These are phyloP conservation scores for Mustela lutreola DNA, from an alignment of 2,113 vertebrate genomes.

Conservation along the genomic window DNA sequence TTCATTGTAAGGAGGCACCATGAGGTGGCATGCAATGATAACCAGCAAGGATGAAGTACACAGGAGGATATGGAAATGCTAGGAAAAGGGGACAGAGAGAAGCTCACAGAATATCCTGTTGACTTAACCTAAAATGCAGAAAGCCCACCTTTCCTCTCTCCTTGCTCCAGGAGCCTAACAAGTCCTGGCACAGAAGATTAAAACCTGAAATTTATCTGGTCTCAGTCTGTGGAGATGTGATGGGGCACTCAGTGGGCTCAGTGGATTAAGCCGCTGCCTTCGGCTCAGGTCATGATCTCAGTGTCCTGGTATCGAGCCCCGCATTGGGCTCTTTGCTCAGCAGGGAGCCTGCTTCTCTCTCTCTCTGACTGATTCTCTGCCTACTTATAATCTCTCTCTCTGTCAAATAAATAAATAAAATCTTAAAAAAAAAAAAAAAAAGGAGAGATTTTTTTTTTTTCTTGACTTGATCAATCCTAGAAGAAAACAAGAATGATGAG, in stretches of 20 bases:
- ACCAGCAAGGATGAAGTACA: not conserved
- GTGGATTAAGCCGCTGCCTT: no score
- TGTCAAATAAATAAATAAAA: no score
- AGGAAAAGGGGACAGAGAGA: not conserved
- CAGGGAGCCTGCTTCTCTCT: no score
- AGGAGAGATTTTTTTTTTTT: not conserved
- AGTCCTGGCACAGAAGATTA: not conserved
- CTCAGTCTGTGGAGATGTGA: not conserved
- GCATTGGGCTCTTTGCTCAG: no score
- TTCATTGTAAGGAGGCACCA: not conserved
- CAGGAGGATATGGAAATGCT: not conserved
- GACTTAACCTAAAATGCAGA: not conserved
- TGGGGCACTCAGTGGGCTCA: no score
- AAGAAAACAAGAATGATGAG: not conserved
- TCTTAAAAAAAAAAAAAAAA: no score
- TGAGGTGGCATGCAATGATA: not conserved
- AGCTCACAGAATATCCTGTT: not conserved
- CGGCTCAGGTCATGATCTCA: no score
- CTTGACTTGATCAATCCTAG: not conserved
- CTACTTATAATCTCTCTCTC: no score
- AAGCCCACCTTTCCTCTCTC: not conserved
- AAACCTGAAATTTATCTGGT: not conserved
- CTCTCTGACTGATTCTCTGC: no score
- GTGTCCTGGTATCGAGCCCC: no score
- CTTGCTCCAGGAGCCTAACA: not conserved